Base-by-base conservation (phyloP, 2,113 vertebrate species). In the Alosa alosa region DNA sequence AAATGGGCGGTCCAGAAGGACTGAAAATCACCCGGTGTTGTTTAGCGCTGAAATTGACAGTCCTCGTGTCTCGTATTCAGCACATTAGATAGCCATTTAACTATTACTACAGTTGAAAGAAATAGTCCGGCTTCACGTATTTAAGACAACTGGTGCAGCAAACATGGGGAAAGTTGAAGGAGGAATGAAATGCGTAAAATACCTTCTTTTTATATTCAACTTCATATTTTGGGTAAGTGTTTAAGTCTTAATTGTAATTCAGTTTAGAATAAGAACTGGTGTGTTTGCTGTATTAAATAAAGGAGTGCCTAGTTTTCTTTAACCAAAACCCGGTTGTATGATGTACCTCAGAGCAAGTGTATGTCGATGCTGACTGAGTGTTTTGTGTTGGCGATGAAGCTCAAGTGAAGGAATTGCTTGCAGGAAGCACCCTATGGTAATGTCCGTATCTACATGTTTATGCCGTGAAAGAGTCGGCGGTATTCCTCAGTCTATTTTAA, bases 211-310 rank as follows among this genome's bases (percentile, higher is more conserved):
- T 90, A 93, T 96, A 81, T 98, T 98, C 95, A 99, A 98, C 95
- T 96, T 97, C 90, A 96, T 95, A 82, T 98, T 98, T 94, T 98
- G 97, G 97, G 97, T 99, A 93, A 98, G 97, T 94, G 88, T 41
- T 4, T 6, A 25, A 25, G 10, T 36, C 68, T 15, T 75, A 3
- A 31, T 13, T 75, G 8, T 36, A 10, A 31, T 75, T 36, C 10
- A 36, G 0, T 3, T 36, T 10, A 13, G 31, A 31, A 36, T 36
- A 9, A 3, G 1, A n/a, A 64, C 22, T 64, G 4, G n/a, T 9
- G 68, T 75, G 25, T 36, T 39, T 11, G 68, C 68, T 36, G 25
- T 36, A 36, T 75, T 9, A 11, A 0, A 75, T 75, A 13, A 75
- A 75, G 31, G 8, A 36, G 31, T 36, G 68, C 68, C 25, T 4